phyloP scores from a whole-genome alignment of 2,888 invertebrate species.

The Lasioglossum pauxillum region DNA sequence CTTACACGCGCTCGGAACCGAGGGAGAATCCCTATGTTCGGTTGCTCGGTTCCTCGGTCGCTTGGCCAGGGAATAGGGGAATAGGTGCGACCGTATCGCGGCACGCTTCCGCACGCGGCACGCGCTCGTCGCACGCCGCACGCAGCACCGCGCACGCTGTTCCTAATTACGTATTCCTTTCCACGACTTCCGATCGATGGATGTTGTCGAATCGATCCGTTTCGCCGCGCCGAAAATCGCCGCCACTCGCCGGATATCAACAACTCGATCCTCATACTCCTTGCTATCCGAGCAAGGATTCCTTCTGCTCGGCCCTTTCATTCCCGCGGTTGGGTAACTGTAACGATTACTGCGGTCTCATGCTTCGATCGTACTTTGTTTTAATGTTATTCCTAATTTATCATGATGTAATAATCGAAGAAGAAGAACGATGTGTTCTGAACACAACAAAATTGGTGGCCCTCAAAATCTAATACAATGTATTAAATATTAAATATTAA shows the following conservation, averaged over 20 bases:
- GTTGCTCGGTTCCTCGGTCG: constrained; percentile 30
- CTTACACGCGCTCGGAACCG: constrained; percentile 51
- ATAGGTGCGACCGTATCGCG: constrained; percentile 70
- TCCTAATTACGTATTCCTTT: neutral
- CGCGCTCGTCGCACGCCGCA: neutral
- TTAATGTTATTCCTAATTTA: no score
- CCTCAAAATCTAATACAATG: no score
- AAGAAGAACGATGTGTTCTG: no score
- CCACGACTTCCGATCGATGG: neutral
- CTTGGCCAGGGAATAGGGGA: constrained; percentile 51
- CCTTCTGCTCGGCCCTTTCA: no score
- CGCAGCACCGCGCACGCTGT: neutral
- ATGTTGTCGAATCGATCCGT: neutral
- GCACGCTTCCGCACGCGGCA: constrained; percentile 33
- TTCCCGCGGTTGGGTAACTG: no score
- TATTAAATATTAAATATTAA: no score
- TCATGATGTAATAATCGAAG: no score
- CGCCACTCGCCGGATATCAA: neutral
- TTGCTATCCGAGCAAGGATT: neutral
- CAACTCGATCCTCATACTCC: neutral
- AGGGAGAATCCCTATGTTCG: constrained; percentile 61
- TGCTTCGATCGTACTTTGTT: no score
- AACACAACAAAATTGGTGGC: no score
- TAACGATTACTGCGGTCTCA: no score
- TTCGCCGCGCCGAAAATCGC: neutral